phyloP scores from a whole-genome alignment of 2,113 vertebrate species.

The Salvator merianae region DNA sequence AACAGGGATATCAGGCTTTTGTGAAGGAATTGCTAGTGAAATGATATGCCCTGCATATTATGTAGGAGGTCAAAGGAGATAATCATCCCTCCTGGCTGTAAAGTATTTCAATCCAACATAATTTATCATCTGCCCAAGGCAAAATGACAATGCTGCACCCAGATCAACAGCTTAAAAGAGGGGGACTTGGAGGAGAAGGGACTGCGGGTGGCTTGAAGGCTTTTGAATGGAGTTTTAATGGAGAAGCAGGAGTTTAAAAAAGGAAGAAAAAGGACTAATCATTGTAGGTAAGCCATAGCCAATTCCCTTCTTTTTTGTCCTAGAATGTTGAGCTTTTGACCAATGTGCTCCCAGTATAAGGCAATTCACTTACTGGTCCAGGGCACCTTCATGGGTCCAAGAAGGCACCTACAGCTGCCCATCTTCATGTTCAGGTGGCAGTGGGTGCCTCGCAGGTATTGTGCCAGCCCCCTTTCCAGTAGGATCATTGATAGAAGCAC shows the following conservation, averaged over 20 bases:
- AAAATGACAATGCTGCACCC: slow-evolving; percentile 4
- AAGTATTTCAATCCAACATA: slow-evolving; percentile 8
- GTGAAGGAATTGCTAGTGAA: not conserved
- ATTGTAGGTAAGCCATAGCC: not conserved
- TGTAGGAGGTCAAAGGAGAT: slow-evolving; percentile 34
- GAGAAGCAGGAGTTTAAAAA: slow-evolving; percentile 28
- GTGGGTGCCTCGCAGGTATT: too few species aligned
- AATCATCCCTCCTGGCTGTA: slow-evolving; percentile 12
- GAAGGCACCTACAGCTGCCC: too few species aligned
- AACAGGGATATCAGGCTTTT: not conserved
- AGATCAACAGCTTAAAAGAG: not conserved
- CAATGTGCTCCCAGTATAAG: not conserved
- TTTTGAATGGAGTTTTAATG: slow-evolving; percentile 8
- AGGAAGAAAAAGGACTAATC: not conserved
- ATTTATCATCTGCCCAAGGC: slow-evolving; percentile 18
- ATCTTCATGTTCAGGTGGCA: too few species aligned
- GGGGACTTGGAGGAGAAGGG: not conserved
- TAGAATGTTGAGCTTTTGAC: not conserved
- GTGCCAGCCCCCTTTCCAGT: too few species aligned
- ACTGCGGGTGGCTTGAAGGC: not conserved
- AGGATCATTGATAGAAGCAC: too few species aligned
- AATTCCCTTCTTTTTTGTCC: not conserved
- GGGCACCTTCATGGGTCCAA: too few species aligned
- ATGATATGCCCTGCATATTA: slow-evolving; percentile 23
- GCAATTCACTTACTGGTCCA: too few species aligned